Evolutionary conservation across 2,797 vertebrate species (phyloP).

Genomic region (Crax fasciolata): DNA sequence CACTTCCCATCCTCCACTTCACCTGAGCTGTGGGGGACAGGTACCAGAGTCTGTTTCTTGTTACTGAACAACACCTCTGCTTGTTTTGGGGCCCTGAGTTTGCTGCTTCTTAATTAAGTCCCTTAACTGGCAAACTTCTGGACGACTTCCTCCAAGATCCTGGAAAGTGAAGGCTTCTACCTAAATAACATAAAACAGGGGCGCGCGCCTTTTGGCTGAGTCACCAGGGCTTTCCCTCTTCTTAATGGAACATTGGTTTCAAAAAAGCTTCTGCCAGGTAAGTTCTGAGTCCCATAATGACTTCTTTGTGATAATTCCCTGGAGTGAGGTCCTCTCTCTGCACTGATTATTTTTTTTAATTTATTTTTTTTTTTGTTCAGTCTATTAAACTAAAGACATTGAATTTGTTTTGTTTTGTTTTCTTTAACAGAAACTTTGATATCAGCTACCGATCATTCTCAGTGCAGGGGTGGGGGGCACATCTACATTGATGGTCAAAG

Average conservation of each 20-base stretch:
- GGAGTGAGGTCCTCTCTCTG: conserved; percentile 80
- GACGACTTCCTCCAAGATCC: conserved; percentile 87
- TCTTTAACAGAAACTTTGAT: conserved; percentile 87
- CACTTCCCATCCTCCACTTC: conserved; percentile 72
- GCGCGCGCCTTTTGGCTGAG: conserved; percentile 87
- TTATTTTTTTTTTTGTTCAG: conserved; percentile 62
- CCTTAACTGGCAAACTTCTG: conserved; percentile 85
- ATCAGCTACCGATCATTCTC: conserved; percentile 86
- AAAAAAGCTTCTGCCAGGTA: conserved; percentile 87
- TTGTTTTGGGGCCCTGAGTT: conserved; percentile 89
- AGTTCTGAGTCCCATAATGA: conserved; percentile 82
- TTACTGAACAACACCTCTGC: conserved; percentile 91
- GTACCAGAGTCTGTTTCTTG: conserved; percentile 96
- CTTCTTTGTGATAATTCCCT: conserved; percentile 77
- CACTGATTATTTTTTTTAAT: conserved; percentile 67
- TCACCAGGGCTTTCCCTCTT: conserved; percentile 88
- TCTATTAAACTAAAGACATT: conserved; percentile 84
- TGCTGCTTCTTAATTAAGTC: conserved; percentile 84
- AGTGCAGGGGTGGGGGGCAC: conserved; percentile 86
- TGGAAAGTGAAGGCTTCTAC: conserved; percentile 88
- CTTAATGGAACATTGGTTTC: conserved; percentile 87
- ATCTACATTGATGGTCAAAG: conserved; percentile 81
- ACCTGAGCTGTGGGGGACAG: conserved; percentile 80
- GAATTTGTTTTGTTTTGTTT: conserved; percentile 87
- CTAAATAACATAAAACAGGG: conserved; percentile 86